Base-by-base conservation (phyloP, 2,888 invertebrate species). In the Sphecodes monilicornis region DNA sequence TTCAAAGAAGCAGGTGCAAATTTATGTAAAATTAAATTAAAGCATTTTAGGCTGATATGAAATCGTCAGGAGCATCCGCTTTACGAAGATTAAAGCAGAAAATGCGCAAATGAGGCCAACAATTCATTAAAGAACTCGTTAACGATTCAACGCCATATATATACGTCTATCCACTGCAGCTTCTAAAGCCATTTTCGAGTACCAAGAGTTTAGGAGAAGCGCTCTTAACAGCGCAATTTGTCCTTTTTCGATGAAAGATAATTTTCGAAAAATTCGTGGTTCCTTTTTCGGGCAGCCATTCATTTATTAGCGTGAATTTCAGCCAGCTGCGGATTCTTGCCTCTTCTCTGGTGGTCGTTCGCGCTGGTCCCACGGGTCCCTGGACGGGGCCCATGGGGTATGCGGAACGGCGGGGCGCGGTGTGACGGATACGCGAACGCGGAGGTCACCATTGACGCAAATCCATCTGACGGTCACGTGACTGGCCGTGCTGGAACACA, bases 361-460 rank as follows among this genome's bases (percentile, higher is more conserved):
- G 32, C 73, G 70, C 79, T 76, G 85, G 85, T 85, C 85, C 85
- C 85, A 85, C 85, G 26, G 83, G 84, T 72, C 78, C 84, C 84
- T 43, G 29, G 73, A 85, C 85, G 26, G 83, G 84, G 75, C 78
- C 84, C 84, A 54, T 36, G 73, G 79, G 76, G 76, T 74, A 70
- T 79, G 80, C 39, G 80, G 79, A 74, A 70, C 83, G 86, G 74
- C 64, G 92, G 91, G 92, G 92, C 95, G 96, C 95, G 95, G 81
- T 60, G 68, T 60, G 94, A 95, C 95, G 95, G 95, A 92, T 93
- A 93, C 94, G 94, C 94, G 93, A 94, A 95, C 94, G 92, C 95
- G 96, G 96, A 96, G 96, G 96, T 96, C 96, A 96, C 95, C 95
- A 96, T 96, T 96, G 96, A 96, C 96, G 96, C 96, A 96, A 96